Percentiles rank a stretch among this genome's conserved stretches.
Conservation (phyloP, 2,797 vertebrate genomes). For the Acridotheres tristis region DNA sequence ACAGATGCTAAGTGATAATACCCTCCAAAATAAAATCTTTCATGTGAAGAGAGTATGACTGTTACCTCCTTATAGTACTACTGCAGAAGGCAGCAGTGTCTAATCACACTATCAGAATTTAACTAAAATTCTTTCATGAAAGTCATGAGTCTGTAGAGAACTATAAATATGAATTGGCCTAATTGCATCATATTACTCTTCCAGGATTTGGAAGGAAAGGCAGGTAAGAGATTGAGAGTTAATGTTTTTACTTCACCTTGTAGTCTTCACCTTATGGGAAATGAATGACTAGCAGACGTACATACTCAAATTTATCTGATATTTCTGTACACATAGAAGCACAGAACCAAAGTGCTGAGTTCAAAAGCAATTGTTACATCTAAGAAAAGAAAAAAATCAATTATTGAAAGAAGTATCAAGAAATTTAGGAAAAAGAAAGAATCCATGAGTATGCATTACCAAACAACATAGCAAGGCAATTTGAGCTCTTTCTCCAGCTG, state of each 20-base stretch:
- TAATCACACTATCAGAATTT: background rate
- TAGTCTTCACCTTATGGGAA: background rate
- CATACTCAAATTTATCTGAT: background rate
- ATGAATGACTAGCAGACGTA: background rate
- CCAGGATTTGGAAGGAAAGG: background rate
- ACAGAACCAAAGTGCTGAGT: background rate
- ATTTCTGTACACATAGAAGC: background rate
- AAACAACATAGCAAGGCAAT: background rate
- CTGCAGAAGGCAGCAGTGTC: background rate
- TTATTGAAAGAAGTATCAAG: background rate
- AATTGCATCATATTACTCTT: background rate
- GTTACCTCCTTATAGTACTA: background rate
- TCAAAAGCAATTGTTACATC: background rate
- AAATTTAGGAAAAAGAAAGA: background rate
- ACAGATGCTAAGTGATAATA: background rate
- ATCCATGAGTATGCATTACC: background rate
- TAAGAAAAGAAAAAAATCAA: background rate
- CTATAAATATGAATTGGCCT: background rate
- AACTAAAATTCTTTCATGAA: background rate
- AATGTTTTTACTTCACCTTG: background rate
- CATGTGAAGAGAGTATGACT: background rate
- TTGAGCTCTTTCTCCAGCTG: background rate
- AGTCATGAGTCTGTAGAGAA: background rate
- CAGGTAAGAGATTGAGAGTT: background rate
- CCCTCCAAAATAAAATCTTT: background rate